Evolutionary conservation across 2,888 invertebrate genomes (phyloP).

Genomic region (Pteria penguin): DNA sequence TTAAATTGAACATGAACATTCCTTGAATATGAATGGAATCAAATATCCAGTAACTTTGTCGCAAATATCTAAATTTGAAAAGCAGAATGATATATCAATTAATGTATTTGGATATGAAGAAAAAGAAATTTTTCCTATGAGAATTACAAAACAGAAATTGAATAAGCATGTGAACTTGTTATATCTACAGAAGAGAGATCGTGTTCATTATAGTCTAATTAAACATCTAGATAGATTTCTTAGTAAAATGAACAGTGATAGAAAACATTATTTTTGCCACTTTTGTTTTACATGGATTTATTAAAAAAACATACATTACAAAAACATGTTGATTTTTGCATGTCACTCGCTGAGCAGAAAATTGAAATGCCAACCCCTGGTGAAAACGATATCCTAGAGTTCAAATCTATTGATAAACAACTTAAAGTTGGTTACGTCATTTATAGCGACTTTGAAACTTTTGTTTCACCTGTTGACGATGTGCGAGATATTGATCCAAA

Average conservation of each 20-base stretch:
- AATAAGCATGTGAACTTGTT: no score
- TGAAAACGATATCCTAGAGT: constrained; percentile 39
- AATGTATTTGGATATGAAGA: constrained; percentile 50
- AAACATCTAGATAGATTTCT: constrained; percentile 45
- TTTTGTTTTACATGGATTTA: no score
- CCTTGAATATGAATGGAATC: constrained; percentile 41
- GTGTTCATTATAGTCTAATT: no score
- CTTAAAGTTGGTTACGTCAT: no score
- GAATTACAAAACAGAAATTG: no score
- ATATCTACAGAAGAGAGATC: no score
- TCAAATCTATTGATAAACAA: no score
- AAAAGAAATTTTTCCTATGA: constrained; percentile 39
- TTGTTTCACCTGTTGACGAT: no score
- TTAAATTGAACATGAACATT: constrained; percentile 30
- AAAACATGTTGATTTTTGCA: constrained; percentile 37
- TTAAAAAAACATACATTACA: constrained; percentile 17
- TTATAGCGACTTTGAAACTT: no score
- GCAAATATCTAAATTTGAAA: constrained; percentile 43
- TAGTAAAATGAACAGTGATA: constrained; percentile 28
- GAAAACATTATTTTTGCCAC: background rate
- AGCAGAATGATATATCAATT: constrained; percentile 44
- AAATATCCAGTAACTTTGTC: constrained; percentile 35
- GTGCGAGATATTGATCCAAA: no score
- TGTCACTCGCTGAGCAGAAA: constrained; percentile 37
- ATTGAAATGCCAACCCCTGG: constrained; percentile 38